Evolutionary conservation across 2,797 vertebrate genomes (phyloP).

Genomic region (Anas capensis): DNA sequence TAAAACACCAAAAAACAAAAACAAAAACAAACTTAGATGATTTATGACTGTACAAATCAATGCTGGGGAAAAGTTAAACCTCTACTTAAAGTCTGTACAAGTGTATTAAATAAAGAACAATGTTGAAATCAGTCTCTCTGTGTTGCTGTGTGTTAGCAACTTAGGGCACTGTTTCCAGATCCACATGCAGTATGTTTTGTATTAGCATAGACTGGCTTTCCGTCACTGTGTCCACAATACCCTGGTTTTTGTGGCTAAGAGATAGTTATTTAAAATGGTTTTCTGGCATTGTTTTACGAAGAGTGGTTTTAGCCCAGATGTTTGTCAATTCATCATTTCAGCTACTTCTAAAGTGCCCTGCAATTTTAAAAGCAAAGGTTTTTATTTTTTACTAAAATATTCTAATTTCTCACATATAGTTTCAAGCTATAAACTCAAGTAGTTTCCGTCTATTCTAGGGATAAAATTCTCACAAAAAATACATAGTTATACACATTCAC

Average conservation of each 20-base stretch:
- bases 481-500: neutral
- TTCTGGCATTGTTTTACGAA: constrained; percentile 1
- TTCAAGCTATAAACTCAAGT: neutral
- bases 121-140: neutral
- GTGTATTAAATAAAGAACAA: constrained; percentile 10
- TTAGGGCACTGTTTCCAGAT: constrained; percentile 11
- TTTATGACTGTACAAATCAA: neutral
- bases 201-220: constrained; percentile 28
- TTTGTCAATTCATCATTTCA: constrained; percentile 1
- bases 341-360: neutral
- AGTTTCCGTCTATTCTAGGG: neutral
- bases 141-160: constrained; percentile 16
- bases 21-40: neutral
- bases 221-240: neutral
- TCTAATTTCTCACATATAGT: neutral
- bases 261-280: neutral
- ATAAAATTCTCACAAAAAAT: neutral
- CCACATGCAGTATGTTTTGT: neutral
- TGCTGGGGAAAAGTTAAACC: neutral
- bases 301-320: neutral
- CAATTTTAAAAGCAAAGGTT: neutral
- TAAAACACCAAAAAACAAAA: neutral
- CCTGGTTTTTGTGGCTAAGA: constrained; percentile 33
- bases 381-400: neutral
- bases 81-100: neutral